Conservation (phyloP, 2,113 vertebrate species). For the Siniperca knerii region DNA sequence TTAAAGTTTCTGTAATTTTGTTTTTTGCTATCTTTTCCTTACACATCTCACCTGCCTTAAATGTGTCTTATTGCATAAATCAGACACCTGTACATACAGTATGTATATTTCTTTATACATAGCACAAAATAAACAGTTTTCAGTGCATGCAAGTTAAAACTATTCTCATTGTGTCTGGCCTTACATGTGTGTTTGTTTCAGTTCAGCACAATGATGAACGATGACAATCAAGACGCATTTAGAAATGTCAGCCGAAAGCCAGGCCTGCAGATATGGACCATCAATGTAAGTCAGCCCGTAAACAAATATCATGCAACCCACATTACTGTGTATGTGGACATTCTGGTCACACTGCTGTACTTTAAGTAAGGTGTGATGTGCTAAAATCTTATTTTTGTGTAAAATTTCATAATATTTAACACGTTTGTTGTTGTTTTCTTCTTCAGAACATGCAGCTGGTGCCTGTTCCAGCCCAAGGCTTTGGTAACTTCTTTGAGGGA, state of each 20-base stretch:
- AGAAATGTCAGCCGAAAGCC: slow-evolving; percentile 81
- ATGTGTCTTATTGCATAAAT: slow-evolving; percentile 4
- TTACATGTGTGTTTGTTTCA: slow-evolving; percentile 60
- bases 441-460: slow-evolving; percentile 91
- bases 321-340: background rate
- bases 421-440: slow-evolving; percentile 39
- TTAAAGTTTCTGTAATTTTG: background rate
- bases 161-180: background rate
- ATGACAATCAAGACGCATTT: slow-evolving; percentile 67
- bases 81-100: background rate
- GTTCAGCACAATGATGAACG: slow-evolving; percentile 86
- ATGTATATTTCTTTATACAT: background rate
- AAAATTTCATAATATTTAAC: background rate
- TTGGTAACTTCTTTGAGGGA: slow-evolving; percentile 92
- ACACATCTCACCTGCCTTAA: background rate
- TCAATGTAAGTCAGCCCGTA: slow-evolving; percentile 87
- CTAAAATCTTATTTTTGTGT: slow-evolving; percentile 1
- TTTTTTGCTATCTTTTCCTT: background rate
- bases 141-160: background rate
- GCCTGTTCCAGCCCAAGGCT: slow-evolving; percentile 85
- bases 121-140: too few species aligned
- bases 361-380: background rate
- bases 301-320: background rate
- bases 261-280: slow-evolving; percentile 93
- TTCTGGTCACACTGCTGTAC: background rate